A percentile compares a stretch with the other conserved stretches of the same genome.
Evolutionary conservation across 2,113 vertebrate species (phyloP).

Genomic region (Aspidoscelis tigris): DNA sequence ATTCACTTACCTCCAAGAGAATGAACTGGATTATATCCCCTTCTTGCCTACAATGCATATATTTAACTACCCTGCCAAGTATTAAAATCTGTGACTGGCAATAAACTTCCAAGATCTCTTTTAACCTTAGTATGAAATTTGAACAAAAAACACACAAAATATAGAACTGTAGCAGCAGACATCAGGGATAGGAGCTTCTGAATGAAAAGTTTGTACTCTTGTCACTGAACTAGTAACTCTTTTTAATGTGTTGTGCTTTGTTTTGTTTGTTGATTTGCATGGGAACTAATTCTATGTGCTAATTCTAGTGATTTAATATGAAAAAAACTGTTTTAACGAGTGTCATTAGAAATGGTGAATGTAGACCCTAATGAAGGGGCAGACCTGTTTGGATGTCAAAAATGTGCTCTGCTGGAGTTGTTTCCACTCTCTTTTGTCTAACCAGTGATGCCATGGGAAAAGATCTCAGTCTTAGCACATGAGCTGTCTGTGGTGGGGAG

Average conservation of each 20-base stretch:
- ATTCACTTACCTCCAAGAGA: not conserved
- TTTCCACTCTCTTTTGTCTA: too few species aligned
- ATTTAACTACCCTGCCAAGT: too few species aligned
- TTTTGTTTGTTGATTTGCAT: not conserved
- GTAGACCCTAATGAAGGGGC: not conserved
- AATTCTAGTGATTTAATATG: not conserved
- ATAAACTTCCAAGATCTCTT: not conserved
- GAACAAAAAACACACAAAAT: too few species aligned
- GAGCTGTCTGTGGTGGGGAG: too few species aligned
- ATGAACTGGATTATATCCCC: not conserved
- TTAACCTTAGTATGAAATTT: too few species aligned
- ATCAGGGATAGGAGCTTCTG: not conserved
- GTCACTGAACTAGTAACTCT: too few species aligned
- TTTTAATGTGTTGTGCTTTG: not conserved
- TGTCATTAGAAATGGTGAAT: not conserved
- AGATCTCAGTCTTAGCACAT: too few species aligned
- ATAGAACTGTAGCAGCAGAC: not conserved
- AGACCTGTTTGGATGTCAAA: not conserved
- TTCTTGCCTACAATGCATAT: too few species aligned
- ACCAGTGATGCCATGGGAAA: too few species aligned
- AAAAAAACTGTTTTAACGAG: not conserved
- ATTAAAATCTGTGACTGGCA: not conserved
- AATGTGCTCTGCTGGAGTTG: not conserved
- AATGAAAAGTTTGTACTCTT: not conserved
- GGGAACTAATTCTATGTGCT: not conserved